These are phyloP conservation scores for Trogon surrucura DNA, from an alignment of 2,113 vertebrate species.

Conservation along the genomic window DNA sequence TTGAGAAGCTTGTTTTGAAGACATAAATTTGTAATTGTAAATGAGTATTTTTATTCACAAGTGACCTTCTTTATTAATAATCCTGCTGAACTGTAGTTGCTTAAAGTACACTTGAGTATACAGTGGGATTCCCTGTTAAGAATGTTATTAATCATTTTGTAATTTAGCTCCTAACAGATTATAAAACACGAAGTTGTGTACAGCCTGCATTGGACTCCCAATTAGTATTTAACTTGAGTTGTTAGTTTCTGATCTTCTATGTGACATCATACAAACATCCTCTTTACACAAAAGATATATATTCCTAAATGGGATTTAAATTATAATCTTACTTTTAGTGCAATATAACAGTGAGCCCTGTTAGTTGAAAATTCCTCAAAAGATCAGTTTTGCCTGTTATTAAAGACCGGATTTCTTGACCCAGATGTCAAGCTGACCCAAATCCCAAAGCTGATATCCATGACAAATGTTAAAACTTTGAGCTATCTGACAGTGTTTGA, in stretches of 20 bases:
- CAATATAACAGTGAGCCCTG: neutral
- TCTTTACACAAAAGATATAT: slow-evolving; percentile 22
- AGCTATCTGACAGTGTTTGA: neutral
- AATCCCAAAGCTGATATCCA: neutral
- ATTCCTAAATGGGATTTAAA: slow-evolving; percentile 15
- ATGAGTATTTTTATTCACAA: slow-evolving; percentile 16
- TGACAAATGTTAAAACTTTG: neutral
- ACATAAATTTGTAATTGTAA: slow-evolving; percentile 22
- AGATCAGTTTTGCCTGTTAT: neutral
- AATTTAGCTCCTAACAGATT: neutral
- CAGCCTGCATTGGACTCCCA: neutral
- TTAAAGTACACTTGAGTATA: neutral
- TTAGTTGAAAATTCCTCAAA: neutral
- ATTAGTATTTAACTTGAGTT: slow-evolving; percentile 33
- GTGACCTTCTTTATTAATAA: neutral
- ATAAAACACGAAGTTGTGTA: neutral
- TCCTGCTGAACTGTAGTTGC: neutral
- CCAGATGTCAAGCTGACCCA: neutral
- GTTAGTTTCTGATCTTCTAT: slow-evolving; percentile 23
- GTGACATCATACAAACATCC: neutral
- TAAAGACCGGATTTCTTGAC: neutral
- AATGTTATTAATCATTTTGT: neutral
- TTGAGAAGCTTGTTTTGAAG: neutral
- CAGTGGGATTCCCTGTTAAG: neutral
- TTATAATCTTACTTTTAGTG: slow-evolving; percentile 16